phyloP scores from a whole-genome alignment of 2,113 vertebrate species.

The Labeo catla region DNA sequence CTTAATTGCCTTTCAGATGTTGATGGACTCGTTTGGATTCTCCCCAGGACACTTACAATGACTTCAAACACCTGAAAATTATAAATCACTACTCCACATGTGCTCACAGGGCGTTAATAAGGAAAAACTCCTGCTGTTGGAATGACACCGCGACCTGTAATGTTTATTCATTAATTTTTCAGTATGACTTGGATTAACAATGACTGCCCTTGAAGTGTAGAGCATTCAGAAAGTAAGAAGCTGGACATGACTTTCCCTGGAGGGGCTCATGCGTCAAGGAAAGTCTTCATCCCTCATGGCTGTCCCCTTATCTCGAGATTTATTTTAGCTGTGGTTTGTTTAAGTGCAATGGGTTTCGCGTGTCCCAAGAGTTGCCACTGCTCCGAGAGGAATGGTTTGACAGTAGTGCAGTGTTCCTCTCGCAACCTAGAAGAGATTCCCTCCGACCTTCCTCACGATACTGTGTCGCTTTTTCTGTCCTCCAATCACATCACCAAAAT shows the following conservation, averaged over 20 bases:
- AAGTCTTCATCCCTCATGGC: constrained; percentile 44
- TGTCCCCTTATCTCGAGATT: constrained; percentile 60
- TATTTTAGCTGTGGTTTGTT: constrained; percentile 61
- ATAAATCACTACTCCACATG: neutral
- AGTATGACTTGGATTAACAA: constrained; percentile 52
- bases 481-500: constrained; percentile 89
- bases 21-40: constrained; percentile 33
- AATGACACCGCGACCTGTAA: constrained; percentile 15
- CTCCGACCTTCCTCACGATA: constrained; percentile 81
- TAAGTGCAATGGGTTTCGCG: constrained; percentile 57
- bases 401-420: constrained; percentile 86
- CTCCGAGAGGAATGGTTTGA: constrained; percentile 76
- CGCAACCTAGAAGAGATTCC: constrained; percentile 87
- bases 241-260: constrained; percentile 68
- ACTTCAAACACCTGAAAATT: constrained; percentile 27
- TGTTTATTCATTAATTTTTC: constrained; percentile 5
- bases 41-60: constrained; percentile 14
- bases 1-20: constrained; percentile 20
- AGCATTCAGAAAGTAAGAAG: constrained; percentile 53
- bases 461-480: constrained; percentile 83
- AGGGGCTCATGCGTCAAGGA: constrained; percentile 60
- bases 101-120: constrained; percentile 52
- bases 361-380: constrained; percentile 89
- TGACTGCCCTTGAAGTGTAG: constrained; percentile 65
- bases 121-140: neutral